These are phyloP conservation scores for Chloroclystis v-ata DNA, from an alignment of 2,888 invertebrate genomes.

Conservation along the genomic window DNA sequence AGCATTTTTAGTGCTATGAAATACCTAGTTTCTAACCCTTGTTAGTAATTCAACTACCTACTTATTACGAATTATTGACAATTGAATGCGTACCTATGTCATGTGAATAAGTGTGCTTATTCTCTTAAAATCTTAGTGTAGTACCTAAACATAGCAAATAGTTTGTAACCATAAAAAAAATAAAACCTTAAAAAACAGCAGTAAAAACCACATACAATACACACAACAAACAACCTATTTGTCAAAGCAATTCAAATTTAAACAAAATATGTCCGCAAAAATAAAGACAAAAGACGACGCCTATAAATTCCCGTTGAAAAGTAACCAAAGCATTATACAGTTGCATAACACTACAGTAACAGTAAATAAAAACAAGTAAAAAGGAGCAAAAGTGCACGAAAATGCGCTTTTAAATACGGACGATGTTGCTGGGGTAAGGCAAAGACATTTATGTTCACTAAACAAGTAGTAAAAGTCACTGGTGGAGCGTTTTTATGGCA, in stretches of 20 bases:
- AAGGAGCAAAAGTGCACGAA: conserved; percentile 73
- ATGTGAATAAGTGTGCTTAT: too few species aligned
- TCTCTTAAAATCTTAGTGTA: too few species aligned
- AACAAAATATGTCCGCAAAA: conserved; percentile 65
- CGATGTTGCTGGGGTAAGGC: conserved; percentile 75
- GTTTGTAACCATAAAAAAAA: conserved; percentile 1
- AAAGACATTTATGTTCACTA: conserved; percentile 80
- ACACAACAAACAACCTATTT: conserved; percentile 27
- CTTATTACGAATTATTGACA: too few species aligned
- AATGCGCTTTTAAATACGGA: conserved; percentile 77
- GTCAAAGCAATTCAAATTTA: conserved; percentile 46
- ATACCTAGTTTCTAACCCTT: too few species aligned
- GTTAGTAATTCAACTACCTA: too few species aligned
- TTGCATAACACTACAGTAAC: conserved; percentile 77
- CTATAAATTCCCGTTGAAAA: conserved; percentile 72
- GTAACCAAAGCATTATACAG: conserved; percentile 75
- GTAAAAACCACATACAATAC: conserved; percentile 16
- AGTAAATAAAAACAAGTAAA: conserved; percentile 72
- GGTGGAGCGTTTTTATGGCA: conserved; percentile 79
- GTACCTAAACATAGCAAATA: not conserved
- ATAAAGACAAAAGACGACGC: conserved; percentile 71
- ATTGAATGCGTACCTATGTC: too few species aligned
- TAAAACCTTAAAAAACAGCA: conserved; percentile 5
- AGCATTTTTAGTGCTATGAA: too few species aligned
- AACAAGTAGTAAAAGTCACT: conserved; percentile 80